phyloP scores from a whole-genome alignment of 1,140 invertebrate species.

The Lucilia sericata region DNA sequence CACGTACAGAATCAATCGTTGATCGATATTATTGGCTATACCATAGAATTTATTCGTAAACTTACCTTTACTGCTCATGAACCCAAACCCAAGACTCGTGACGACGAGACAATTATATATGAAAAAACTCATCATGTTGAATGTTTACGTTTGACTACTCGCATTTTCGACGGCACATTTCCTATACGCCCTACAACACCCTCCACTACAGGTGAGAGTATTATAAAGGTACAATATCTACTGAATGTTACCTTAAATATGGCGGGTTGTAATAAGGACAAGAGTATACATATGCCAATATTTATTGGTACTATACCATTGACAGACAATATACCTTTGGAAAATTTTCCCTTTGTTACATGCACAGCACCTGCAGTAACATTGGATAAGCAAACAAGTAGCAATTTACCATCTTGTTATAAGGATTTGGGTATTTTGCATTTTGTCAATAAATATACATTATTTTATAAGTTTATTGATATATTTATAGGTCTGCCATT shows the following conservation, averaged over 20 bases:
- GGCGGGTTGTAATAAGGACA: slow-evolving; percentile 53
- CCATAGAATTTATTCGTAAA: slow-evolving; percentile 50
- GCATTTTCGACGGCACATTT: slow-evolving; percentile 51
- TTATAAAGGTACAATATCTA: slow-evolving; percentile 52
- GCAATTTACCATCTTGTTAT: not conserved
- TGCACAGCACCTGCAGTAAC: not conserved
- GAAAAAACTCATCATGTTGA: slow-evolving; percentile 45
- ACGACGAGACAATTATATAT: slow-evolving; percentile 46
- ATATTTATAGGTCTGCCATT: too few relatives aligned
- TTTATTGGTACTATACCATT: slow-evolving; percentile 57
- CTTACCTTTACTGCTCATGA: slow-evolving; percentile 50
- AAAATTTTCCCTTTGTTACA: not conserved
- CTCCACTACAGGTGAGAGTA: slow-evolving; percentile 65
- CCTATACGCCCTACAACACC: slow-evolving; percentile 56
- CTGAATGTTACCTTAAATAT: slow-evolving; percentile 53
- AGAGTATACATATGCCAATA: slow-evolving; percentile 52
- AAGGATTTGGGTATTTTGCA: too few relatives aligned
- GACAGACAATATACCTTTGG: slow-evolving; percentile 45
- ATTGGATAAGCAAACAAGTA: too few relatives aligned
- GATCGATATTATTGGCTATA: slow-evolving; percentile 53
- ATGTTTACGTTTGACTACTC: slow-evolving; percentile 54
- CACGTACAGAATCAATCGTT: slow-evolving; percentile 55
- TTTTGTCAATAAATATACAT: too few relatives aligned
- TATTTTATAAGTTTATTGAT: too few relatives aligned
- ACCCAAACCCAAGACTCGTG: slow-evolving; percentile 48